Percentiles rank a stretch among this genome's conserved stretches.
Evolutionary conservation across 1,140 invertebrate genomes (phyloP).

Genomic region (Drosophila orena): DNA sequence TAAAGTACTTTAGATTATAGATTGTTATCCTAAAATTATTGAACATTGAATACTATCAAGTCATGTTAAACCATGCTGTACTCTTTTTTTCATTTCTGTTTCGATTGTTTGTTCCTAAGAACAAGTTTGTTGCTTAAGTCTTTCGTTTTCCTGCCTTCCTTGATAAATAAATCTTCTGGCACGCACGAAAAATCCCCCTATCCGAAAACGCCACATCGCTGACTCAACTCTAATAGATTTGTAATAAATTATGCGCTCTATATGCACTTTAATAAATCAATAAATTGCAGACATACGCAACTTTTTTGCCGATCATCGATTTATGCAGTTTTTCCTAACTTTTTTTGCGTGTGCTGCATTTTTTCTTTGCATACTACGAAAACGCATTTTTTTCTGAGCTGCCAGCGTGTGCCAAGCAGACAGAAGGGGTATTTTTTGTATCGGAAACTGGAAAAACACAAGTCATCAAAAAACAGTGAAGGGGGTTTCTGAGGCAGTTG

Average conservation of each 20-base stretch:
- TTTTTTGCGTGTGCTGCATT: slow-evolving; percentile 14
- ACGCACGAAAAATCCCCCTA: slow-evolving; percentile 34
- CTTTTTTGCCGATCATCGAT: slow-evolving; percentile 47
- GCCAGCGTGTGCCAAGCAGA: slow-evolving; percentile 63
- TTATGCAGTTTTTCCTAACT: slow-evolving; percentile 14
- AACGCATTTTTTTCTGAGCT: slow-evolving; percentile 60
- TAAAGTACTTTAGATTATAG: no score
- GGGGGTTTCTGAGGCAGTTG: neutral
- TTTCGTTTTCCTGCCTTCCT: slow-evolving; percentile 50
- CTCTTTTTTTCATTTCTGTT: no score
- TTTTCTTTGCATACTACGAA: slow-evolving; percentile 61
- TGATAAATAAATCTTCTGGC: slow-evolving; percentile 52
- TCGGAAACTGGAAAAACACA: slow-evolving; percentile 25
- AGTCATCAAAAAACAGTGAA: slow-evolving; percentile 9
- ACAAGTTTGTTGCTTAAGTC: slow-evolving; percentile 68
- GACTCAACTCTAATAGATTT: slow-evolving; percentile 62
- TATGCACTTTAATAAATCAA: slow-evolving; percentile 67
- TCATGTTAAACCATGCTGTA: neutral
- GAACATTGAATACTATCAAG: no score
- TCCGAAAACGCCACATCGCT: neutral
- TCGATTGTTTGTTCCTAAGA: neutral
- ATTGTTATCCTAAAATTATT: no score
- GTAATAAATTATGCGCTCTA: slow-evolving; percentile 74
- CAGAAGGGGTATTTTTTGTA: slow-evolving; percentile 18
- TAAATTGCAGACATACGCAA: slow-evolving; percentile 67